Evolutionary conservation across 2,888 invertebrate species (phyloP).

Genomic region (Macrophya annulata): DNA sequence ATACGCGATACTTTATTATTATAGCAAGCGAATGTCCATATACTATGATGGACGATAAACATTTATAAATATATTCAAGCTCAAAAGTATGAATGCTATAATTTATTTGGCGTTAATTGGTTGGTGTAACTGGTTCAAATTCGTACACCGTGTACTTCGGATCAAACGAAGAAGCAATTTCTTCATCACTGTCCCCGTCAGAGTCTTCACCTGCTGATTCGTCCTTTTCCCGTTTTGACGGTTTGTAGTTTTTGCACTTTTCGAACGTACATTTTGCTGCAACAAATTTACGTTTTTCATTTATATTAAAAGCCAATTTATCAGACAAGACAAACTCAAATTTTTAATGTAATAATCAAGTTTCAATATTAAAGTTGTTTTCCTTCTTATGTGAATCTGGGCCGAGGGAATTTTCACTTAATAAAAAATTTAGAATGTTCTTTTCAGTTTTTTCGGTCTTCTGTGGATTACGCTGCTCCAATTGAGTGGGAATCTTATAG

Average conservation of each 20-base stretch:
- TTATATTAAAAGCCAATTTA: no score
- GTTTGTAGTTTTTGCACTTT: constrained; percentile 61
- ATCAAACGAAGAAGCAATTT: constrained; percentile 49
- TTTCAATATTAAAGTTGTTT: no score
- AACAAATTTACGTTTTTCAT: constrained; percentile 2
- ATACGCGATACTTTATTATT: not conserved
- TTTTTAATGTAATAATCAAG: no score
- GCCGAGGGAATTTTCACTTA: no score
- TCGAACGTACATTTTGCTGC: constrained; percentile 58
- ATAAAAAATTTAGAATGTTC: no score
- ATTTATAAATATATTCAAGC: not conserved
- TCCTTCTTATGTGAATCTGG: no score
- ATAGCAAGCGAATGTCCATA: not conserved
- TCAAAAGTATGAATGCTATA: not conserved
- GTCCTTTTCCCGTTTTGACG: constrained; percentile 46
- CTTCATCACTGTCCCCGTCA: constrained; percentile 56
- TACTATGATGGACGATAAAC: constrained; percentile 7
- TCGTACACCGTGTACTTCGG: constrained; percentile 56
- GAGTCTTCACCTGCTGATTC: constrained; percentile 47
- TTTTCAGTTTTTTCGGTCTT: no score
- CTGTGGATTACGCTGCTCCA: no score
- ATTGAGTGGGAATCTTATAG: no score
- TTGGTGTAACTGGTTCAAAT: constrained; percentile 42
- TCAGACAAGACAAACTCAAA: no score
- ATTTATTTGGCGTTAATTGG: constrained; percentile 11